phyloP scores from a whole-genome alignment of 2,797 vertebrate genomes.

The Botia almorhae region DNA sequence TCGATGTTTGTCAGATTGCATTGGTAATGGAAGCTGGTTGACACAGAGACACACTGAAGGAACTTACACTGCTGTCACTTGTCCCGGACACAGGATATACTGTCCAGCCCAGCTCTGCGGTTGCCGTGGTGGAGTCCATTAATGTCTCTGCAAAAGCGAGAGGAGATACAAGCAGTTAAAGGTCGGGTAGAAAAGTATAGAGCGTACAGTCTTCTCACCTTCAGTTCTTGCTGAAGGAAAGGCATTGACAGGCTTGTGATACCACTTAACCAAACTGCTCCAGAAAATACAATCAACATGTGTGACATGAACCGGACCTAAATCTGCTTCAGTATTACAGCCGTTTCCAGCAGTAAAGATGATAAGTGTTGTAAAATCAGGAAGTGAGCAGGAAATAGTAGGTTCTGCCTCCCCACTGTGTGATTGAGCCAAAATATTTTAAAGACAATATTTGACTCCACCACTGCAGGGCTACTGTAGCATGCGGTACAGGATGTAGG shows the following conservation, averaged over 20 bases:
- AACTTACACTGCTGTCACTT: conserved; percentile 85
- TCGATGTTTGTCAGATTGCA: not conserved
- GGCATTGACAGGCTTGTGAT: conserved; percentile 26
- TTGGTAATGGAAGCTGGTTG: conserved; percentile 11
- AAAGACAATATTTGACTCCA: conserved; percentile 43
- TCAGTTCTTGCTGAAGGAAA: conserved; percentile 4
- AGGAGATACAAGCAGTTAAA: conserved; percentile 60
- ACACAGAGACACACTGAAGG: conserved; percentile 18
- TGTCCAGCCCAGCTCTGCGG: conserved; percentile 97
- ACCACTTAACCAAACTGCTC: conserved; percentile 38
- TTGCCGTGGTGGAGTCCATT: conserved; percentile 98
- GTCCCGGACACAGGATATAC: conserved; percentile 93
- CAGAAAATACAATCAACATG: conserved; percentile 47
- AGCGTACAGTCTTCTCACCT: not conserved
- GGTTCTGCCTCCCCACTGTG: conserved; percentile 44
- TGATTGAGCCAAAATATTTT: conserved; percentile 45
- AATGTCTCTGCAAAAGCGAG: conserved; percentile 86
- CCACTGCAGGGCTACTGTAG: conserved; percentile 41
- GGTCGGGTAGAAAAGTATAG: not conserved
- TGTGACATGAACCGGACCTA: conserved; percentile 41
- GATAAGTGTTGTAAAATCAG: conserved; percentile 22
- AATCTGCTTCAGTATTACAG: conserved; percentile 42
- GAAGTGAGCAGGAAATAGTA: conserved; percentile 44
- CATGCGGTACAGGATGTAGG: conserved; percentile 55
- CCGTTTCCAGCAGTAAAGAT: conserved; percentile 13